Percentiles rank a stretch among this genome's conserved stretches.
phyloP scores from a whole-genome alignment of 1,140 invertebrate genomes.

The Carposina sasakii region DNA sequence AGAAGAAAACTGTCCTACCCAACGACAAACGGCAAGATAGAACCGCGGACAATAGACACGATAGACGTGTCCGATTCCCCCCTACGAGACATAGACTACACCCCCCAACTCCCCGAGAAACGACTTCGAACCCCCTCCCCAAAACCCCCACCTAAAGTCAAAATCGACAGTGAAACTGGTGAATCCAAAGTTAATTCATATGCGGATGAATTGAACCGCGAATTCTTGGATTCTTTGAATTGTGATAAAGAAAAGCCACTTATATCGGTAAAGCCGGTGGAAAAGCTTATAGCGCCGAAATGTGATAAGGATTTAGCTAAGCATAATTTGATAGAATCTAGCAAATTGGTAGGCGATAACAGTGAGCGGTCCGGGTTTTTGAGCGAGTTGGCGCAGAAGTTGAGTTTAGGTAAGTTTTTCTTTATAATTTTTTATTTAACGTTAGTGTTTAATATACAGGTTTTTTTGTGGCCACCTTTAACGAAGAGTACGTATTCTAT shows the following conservation, averaged over 20 bases:
- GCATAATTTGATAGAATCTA: too few species aligned
- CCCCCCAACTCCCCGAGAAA: too few species aligned
- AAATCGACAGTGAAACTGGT: constrained; percentile 25
- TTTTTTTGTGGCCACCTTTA: too few species aligned
- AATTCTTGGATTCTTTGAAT: constrained; percentile 59
- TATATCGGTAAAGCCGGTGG: constrained; percentile 44
- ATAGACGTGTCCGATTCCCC: constrained; percentile 29
- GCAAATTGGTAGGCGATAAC: too few species aligned
- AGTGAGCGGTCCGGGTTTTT: constrained; percentile 14
- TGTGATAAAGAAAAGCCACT: constrained; percentile 35
- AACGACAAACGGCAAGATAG: constrained; percentile 42
- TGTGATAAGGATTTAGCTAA: too few species aligned
- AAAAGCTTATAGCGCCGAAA: constrained; percentile 51
- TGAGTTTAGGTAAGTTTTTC: constrained; percentile 32
- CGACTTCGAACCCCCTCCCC: too few species aligned
- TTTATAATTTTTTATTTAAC: too few species aligned
- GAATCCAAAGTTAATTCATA: constrained; percentile 35
- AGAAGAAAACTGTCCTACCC: constrained; percentile 58
- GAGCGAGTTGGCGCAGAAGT: constrained; percentile 30
- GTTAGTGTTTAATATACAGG: too few species aligned
- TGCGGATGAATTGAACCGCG: constrained; percentile 58
- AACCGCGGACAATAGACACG: constrained; percentile 26
- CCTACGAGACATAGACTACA: constrained; percentile 12
- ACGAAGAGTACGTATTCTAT: too few species aligned
- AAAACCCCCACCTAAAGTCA: too few species aligned